Percentiles rank a stretch among this genome's conserved stretches.
These are phyloP conservation scores for Drosophila borborema DNA, from an alignment of 2,888 invertebrate genomes.

Conservation along the genomic window DNA sequence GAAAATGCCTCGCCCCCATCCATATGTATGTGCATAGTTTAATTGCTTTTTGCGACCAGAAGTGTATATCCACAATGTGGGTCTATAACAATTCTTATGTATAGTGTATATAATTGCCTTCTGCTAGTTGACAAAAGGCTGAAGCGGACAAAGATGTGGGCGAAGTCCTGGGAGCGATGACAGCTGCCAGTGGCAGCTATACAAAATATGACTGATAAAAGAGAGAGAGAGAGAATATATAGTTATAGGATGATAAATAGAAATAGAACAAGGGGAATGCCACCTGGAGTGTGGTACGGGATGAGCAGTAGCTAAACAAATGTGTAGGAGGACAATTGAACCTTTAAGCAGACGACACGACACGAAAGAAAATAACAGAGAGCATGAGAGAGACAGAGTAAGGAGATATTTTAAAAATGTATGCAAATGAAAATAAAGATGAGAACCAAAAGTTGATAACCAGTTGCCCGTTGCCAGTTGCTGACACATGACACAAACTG, in stretches of 20 bases:
- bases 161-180: background rate
- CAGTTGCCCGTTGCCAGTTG: constrained; percentile 47
- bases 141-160: constrained; percentile 13
- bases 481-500: constrained; percentile 76
- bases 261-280: background rate
- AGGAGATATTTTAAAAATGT: constrained; percentile 66
- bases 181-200: constrained; percentile 82
- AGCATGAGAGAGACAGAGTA: background rate
- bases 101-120: constrained; percentile 38
- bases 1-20: constrained; percentile 7
- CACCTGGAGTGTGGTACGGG: constrained; percentile 33
- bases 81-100: constrained; percentile 13
- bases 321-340: constrained; percentile 68
- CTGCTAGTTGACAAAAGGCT: constrained; percentile 36
- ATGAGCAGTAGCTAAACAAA: constrained; percentile 28
- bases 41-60: constrained; percentile 61
- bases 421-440: constrained; percentile 79
- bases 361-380: constrained; percentile 5
- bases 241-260: constrained; percentile 21
- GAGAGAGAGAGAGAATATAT: constrained; percentile 34
- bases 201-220: constrained; percentile 56
- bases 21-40: constrained; percentile 58
- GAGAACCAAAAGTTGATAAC: constrained; percentile 35
- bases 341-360: constrained; percentile 74
- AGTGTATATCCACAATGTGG: background rate